Percentiles rank a stretch among this genome's conserved stretches.
Evolutionary conservation across 2,888 invertebrate genomes (phyloP).

Genomic region (Drosophila borborema): DNA sequence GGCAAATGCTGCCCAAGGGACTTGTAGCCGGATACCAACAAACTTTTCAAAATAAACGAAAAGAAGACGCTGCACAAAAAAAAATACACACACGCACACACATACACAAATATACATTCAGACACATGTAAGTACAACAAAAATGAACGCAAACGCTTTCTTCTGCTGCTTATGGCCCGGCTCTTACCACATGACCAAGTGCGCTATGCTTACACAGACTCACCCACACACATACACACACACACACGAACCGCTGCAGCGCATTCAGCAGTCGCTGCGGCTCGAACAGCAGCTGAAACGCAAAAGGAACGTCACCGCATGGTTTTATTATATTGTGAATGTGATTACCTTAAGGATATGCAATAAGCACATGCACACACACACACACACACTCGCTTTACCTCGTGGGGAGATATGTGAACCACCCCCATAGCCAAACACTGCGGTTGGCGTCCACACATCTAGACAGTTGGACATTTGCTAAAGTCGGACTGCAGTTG

Average conservation of each 20-base stretch:
- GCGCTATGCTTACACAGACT: constrained; percentile 23
- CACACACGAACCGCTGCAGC: constrained; percentile 23
- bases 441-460: constrained; percentile 37
- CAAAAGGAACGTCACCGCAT: constrained; percentile 79
- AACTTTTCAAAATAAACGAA: constrained; percentile 73
- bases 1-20: constrained; percentile 85
- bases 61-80: constrained; percentile 55
- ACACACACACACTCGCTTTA: constrained; percentile 1
- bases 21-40: constrained; percentile 84
- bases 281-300: constrained; percentile 60
- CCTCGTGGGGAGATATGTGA: constrained; percentile 26
- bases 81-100: constrained; percentile 18
- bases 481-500: constrained; percentile 1
- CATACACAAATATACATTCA: not conserved
- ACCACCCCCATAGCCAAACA: constrained; percentile 43
- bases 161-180: constrained; percentile 35
- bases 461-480: constrained; percentile 11
- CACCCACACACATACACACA: constrained; percentile 8
- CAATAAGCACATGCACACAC: constrained; percentile 71
- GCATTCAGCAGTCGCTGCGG: constrained; percentile 31
- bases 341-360: constrained; percentile 82
- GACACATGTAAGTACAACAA: constrained; percentile 9
- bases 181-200: constrained; percentile 31
- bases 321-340: constrained; percentile 83
- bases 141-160: constrained; percentile 27